Evolutionary conservation across 1,140 invertebrate genomes (phyloP).

Genomic region (Augochlora pura): DNA sequence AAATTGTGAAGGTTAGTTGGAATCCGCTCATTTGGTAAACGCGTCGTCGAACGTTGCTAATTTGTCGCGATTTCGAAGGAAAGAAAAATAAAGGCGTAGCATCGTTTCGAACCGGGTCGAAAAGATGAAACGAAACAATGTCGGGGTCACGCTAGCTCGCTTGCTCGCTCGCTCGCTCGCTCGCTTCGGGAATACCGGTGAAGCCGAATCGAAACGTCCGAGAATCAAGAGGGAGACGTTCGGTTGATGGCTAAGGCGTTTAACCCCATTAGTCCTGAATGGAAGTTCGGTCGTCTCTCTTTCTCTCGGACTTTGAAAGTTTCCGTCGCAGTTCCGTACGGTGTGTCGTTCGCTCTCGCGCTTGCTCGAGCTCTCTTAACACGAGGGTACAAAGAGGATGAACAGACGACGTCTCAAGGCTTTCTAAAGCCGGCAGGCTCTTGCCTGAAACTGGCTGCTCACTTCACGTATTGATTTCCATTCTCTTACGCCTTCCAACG

Average conservation of each 20-base stretch:
- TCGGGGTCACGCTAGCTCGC: neutral
- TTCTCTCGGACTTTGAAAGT: constrained; percentile 51
- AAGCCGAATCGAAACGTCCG: constrained; percentile 63
- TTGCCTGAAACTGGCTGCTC: constrained; percentile 75
- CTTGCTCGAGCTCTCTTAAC: constrained; percentile 58
- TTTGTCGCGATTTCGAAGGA: no score
- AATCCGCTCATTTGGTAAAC: no score
- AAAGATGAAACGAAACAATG: neutral
- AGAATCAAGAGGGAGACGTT: constrained; percentile 66
- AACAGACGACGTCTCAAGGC: constrained; percentile 74
- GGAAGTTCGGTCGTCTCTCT: constrained; percentile 64
- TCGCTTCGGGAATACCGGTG: neutral
- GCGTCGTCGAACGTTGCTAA: no score
- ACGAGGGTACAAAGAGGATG: constrained; percentile 63
- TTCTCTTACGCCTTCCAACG: constrained; percentile 76
- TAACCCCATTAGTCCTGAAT: constrained; percentile 80
- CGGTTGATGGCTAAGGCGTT: constrained; percentile 76
- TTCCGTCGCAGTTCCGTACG: constrained; percentile 12
- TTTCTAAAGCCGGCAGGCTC: constrained; percentile 74
- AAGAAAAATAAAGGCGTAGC: no score
- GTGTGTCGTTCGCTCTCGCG: constrained; percentile 43
- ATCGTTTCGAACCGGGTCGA: no score
- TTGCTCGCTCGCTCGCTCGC: no score
- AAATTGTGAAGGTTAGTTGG: no score
- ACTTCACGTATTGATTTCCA: constrained; percentile 80